Evolutionary conservation across 2,797 vertebrate genomes (phyloP), one percentile per base, ranked within the genome.

Genomic region (Enteromius thamalakanensis): DNA sequence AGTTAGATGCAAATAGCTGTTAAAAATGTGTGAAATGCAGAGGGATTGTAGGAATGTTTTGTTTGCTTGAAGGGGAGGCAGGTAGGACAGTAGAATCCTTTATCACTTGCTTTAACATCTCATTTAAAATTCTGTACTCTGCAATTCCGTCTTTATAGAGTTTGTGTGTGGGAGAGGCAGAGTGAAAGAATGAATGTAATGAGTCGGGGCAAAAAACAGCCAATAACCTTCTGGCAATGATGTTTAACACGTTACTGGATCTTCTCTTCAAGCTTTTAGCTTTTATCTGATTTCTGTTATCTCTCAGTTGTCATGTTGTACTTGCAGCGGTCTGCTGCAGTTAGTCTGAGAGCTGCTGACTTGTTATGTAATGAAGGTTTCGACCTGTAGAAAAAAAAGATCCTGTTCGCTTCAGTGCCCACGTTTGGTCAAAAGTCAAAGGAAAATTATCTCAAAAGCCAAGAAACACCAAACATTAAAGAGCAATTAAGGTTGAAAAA

Each of bases 11-110:
- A 37, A 42, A 53, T 69, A 2, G 72, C 12, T 29, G 64, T 58
- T 62, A 69, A 77, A 81, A 76, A 74, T 82, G 67, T 79, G 49
- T 78, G 15, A 81, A 67, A 81, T 81, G 58, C 75, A 55, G 37
- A 55, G 72, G 76, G 47, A 68, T 77, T 53, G 21, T 29, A 70
- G 37, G 37, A 77, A 77, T 77, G 78, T 81, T 65, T 64, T 78
- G 75, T 77, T 77, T 64, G 72, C 17, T 55, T 76, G 47, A 80
- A 65, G 37, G 26, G n/a, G 77, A 75, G 62, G 64, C 83, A 2
- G 23, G 69, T 55, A 65, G 23, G 53, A 53, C 62, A 32, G 60
- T 6, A 75, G n/a, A 60, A 21, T 55, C 37, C 51, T 42, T 60
- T 42, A 80, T 45, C 62, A 45, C 68, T 29, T 68, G 77, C 51